These are phyloP conservation scores for Leuciscus waleckii DNA, from an alignment of 2,797 vertebrate species.

Conservation along the genomic window DNA sequence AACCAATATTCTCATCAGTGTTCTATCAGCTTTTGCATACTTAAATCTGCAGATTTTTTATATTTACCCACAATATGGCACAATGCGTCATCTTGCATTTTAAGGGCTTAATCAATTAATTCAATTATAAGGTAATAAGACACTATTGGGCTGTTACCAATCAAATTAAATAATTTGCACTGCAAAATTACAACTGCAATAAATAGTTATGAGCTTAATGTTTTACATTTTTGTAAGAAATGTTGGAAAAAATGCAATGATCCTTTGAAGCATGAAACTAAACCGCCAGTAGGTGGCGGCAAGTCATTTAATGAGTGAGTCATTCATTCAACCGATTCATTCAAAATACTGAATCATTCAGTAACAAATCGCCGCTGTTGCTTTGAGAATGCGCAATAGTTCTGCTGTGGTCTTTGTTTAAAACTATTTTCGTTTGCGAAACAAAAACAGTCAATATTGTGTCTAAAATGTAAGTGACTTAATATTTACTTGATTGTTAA, in stretches of 20 bases:
- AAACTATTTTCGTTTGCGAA: neutral
- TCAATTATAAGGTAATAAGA: neutral
- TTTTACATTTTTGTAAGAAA: neutral
- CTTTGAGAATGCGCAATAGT: neutral
- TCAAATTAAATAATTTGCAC: neutral
- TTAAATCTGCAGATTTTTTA: neutral
- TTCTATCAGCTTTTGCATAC: neutral
- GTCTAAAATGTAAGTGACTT: neutral
- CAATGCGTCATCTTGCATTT: neutral
- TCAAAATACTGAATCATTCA: neutral
- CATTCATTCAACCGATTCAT: neutral
- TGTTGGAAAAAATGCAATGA: neutral
- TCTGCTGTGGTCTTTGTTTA: neutral
- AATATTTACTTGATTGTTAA: neutral
- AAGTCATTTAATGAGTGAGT: neutral
- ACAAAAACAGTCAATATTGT: neutral
- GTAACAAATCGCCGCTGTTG: too few species aligned
- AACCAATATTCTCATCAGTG: neutral
- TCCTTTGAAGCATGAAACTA: too few species aligned
- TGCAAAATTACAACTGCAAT: neutral
- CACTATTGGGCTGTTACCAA: neutral
- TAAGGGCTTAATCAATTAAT: neutral
- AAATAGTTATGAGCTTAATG: neutral
- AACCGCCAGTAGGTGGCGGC: too few species aligned
- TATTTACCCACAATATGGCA: too few species aligned